Percentiles rank a stretch among this genome's conserved stretches.
Evolutionary conservation across 2,888 invertebrate species (phyloP).

Genomic region (Sacculina carcini): DNA sequence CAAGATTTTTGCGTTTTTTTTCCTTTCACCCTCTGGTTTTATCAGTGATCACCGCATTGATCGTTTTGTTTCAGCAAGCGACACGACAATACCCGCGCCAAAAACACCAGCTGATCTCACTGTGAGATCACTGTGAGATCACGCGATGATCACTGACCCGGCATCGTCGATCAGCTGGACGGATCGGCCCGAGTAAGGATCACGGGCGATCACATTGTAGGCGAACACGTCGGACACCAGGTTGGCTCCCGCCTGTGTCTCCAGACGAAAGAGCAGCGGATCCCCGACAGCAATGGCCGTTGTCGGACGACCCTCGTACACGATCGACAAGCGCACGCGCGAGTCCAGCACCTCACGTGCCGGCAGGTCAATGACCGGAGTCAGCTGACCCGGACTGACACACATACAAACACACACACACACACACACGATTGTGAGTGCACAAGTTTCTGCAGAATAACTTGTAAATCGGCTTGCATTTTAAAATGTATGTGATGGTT

Average conservation of each 20-base stretch:
- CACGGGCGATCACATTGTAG: constrained; percentile 69
- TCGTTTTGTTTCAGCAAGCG: too few species aligned
- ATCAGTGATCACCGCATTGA: too few species aligned
- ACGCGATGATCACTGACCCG: constrained; percentile 39
- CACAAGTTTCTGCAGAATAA: too few species aligned
- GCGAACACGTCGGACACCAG: constrained; percentile 73
- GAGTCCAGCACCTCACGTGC: constrained; percentile 74
- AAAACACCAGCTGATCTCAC: too few species aligned
- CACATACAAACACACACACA: too few species aligned
- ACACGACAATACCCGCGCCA: too few species aligned
- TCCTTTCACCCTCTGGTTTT: too few species aligned
- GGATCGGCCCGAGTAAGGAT: constrained; percentile 69
- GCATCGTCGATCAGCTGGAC: constrained; percentile 68
- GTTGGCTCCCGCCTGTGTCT: constrained; percentile 66
- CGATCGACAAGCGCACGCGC: constrained; percentile 52
- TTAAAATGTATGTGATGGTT: too few species aligned
- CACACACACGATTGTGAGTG: too few species aligned
- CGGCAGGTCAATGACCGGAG: constrained; percentile 70
- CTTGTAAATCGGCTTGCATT: too few species aligned
- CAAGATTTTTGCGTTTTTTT: too few species aligned
- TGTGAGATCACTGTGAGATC: too few species aligned
- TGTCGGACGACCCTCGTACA: constrained; percentile 70
- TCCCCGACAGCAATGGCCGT: constrained; percentile 82
- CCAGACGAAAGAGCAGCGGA: constrained; percentile 61
- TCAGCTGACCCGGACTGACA: constrained; percentile 67